These are phyloP conservation scores for Danaus chrysippus DNA, from an alignment of 2,888 invertebrate species.

Conservation along the genomic window DNA sequence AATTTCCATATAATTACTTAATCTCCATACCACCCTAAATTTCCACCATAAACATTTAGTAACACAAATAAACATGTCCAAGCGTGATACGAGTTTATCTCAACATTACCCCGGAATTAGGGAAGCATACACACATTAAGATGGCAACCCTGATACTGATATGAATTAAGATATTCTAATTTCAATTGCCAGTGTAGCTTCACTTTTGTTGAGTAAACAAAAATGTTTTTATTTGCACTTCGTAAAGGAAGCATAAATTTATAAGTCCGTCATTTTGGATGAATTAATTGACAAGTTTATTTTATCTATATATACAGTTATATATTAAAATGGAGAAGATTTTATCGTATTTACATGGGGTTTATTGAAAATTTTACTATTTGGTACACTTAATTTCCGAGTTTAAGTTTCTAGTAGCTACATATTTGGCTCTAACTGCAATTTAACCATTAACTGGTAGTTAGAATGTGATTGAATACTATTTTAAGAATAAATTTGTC, in stretches of 20 bases:
- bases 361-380: too few species aligned
- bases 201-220: slow-evolving; percentile 2
- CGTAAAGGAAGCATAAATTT: neutral
- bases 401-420: too few species aligned
- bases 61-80: slow-evolving; percentile 72
- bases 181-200: slow-evolving; percentile 60
- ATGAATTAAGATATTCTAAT: slow-evolving; percentile 87
- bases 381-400: too few species aligned
- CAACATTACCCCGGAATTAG: slow-evolving; percentile 70
- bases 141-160: slow-evolving; percentile 80
- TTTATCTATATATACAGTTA: too few species aligned
- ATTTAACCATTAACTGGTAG: too few species aligned
- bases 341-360: too few species aligned
- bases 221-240: neutral
- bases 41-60: slow-evolving; percentile 62
- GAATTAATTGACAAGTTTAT: too few species aligned
- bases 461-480: too few species aligned
- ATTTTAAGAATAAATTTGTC: too few species aligned
- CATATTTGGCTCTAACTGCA: too few species aligned
- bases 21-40: slow-evolving; percentile 35
- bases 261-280: neutral
- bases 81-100: slow-evolving; percentile 57
- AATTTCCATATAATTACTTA: slow-evolving; percentile 12
- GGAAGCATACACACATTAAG: slow-evolving; percentile 73
- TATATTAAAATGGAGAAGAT: too few species aligned